Base-by-base conservation (phyloP, 1,140 invertebrate genomes). In the Lutraria rhynchaena region DNA sequence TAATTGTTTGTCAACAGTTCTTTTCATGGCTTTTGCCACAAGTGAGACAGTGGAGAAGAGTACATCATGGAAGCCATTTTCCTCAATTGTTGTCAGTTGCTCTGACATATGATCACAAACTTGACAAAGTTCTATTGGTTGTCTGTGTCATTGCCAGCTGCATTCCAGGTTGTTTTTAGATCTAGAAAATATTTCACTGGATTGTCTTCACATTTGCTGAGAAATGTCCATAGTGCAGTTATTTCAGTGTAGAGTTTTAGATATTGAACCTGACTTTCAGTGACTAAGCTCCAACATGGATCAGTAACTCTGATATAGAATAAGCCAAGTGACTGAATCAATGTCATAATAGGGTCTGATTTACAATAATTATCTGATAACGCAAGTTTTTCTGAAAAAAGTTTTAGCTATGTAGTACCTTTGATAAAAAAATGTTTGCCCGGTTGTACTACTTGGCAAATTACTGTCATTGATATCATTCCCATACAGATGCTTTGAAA, bases 261-360 rank as follows among this genome's bases (percentile, higher is more conserved):
- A 60, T 82, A 82, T n/a, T 46, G 24, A 1, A 75, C 71, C 35
- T 75, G 31, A 1, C 57, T 31, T 5, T 0, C 35, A n/a, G 80
- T 51, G 0, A 82, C 15, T 9, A 82, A 22, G 19, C 69, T 82
- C 80, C 70, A 74, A 27, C 58, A 82, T 3, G 69, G 46, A 4
- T 51, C 69, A 22, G 69, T 71, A 3, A 71, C 27, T 71, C 35
- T 71, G 9, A 71, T 9, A 22, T 71, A 71, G 19, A 55, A 51
- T 15, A 55, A 3, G 22, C 46, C 51, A 4, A 31, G 24, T 17
- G 24, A 51, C 49, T 71, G 27, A 4, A 71, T 24, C n/a, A 71
- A 19, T 27, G 33, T 35, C 1, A 3, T 7, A 22, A 71, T 51
- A 35, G 17, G 19, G 4, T 35, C 29, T 24, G 71, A 75, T n/a